A percentile compares a stretch with the other conserved stretches of the same genome.
Conservation (phyloP, 2,888 invertebrate species). For the Drosophila dives region DNA sequence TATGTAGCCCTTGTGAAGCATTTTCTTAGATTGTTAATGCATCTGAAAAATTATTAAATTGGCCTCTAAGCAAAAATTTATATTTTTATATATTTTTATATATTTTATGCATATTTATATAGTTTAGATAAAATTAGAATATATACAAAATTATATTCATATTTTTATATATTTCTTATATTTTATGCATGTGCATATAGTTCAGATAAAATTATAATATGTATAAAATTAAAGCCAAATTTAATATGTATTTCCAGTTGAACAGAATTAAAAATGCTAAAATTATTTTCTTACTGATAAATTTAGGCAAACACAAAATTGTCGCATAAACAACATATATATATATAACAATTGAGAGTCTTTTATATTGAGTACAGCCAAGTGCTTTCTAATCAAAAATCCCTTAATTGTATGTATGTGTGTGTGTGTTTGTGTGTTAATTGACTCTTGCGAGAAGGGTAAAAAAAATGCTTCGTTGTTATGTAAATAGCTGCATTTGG, state of each 20-base stretch:
- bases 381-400: background rate
- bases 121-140: background rate
- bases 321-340: constrained; percentile 15
- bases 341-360: constrained; percentile 3
- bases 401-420: constrained; percentile 21
- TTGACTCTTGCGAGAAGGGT: constrained; percentile 19
- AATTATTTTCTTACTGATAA: constrained; percentile 2
- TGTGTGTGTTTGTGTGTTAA: constrained; percentile 5
- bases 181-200: background rate
- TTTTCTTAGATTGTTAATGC: constrained; percentile 33
- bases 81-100: background rate
- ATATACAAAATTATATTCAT: background rate
- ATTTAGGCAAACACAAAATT: background rate
- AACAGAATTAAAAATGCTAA: background rate
- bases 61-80: background rate
- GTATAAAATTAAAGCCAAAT: background rate
- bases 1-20: constrained; percentile 25
- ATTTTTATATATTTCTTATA: background rate
- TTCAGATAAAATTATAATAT: background rate
- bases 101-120: background rate
- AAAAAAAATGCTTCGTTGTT: constrained; percentile 23
- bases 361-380: constrained; percentile 14
- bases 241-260: background rate
- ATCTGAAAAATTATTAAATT: constrained; percentile 6
- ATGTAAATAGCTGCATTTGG: constrained; percentile 28